phyloP scores from a whole-genome alignment of 2,113 vertebrate species.

The Willisornis vidua region DNA sequence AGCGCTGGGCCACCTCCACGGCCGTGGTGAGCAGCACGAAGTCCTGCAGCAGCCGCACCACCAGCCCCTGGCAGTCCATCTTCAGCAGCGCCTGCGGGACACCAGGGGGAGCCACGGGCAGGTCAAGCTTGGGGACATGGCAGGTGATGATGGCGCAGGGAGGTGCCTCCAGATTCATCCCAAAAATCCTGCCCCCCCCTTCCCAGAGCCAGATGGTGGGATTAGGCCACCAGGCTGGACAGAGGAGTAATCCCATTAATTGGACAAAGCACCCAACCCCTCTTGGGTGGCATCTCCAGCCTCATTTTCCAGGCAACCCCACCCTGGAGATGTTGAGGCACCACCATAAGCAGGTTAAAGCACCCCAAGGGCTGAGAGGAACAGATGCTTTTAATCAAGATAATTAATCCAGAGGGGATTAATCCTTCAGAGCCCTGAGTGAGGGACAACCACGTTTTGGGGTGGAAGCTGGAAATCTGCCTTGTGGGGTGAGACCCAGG shows the following conservation, averaged over 20 bases:
- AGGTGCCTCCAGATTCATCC: neutral
- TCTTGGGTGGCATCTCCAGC: neutral
- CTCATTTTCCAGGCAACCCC: neutral
- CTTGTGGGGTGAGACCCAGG: neutral
- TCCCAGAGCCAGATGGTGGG: neutral
- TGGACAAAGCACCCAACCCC: fast-evolving
- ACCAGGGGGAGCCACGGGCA: neutral
- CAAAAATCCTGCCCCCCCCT: neutral
- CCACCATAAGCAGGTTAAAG: slow-evolving; percentile 17
- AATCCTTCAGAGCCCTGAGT: fast-evolving
- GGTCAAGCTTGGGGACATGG: neutral
- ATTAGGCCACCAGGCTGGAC: neutral
- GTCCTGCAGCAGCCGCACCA: slow-evolving; percentile 92
- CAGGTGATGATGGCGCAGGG: no score
- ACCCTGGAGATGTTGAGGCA: neutral
- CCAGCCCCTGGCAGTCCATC: slow-evolving; percentile 96
- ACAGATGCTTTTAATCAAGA: slow-evolving; percentile 8
- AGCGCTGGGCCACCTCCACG: slow-evolving; percentile 91
- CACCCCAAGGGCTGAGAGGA: neutral
- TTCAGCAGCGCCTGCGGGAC: slow-evolving; percentile 87
- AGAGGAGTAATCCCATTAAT: neutral
- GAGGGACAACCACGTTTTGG: neutral
- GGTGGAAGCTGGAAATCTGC: neutral
- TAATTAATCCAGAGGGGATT: neutral
- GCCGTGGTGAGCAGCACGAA: slow-evolving; percentile 96